Conservation (phyloP, 2,797 vertebrate species). For the Muscicapa comitata region DNA sequence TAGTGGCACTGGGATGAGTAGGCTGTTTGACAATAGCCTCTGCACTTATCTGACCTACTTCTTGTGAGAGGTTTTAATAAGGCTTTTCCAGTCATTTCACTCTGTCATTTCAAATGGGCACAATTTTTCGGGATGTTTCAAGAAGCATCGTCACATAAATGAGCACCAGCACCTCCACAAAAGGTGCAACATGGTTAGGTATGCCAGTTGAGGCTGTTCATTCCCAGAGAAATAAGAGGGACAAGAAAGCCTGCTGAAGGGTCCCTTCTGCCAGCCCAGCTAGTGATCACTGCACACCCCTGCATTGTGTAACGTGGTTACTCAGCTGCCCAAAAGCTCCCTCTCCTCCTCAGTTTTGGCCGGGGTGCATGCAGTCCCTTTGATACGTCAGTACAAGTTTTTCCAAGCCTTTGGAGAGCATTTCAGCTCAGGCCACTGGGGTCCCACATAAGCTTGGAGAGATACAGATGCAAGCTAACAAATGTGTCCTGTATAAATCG, state of each 20-base stretch:
- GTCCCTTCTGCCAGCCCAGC: background rate
- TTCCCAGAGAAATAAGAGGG: background rate
- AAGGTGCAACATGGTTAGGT: background rate
- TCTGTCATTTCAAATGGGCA: background rate
- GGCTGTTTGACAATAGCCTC: slow-evolving; percentile 55
- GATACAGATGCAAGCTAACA: rapidly evolving
- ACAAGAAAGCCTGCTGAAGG: background rate
- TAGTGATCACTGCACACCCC: background rate
- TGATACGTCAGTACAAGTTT: background rate
- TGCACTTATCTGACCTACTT: slow-evolving; percentile 48
- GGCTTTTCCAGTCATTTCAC: slow-evolving; percentile 14
- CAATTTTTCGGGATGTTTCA: background rate
- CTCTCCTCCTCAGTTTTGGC: background rate
- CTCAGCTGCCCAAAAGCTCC: background rate
- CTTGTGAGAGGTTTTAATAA: slow-evolving; percentile 24
- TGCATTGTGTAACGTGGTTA: background rate
- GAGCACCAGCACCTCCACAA: background rate
- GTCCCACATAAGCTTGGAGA: background rate
- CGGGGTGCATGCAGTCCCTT: background rate
- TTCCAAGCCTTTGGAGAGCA: background rate
- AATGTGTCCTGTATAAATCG: background rate
- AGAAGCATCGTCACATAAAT: background rate
- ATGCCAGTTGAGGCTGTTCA: background rate
- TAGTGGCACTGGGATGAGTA: slow-evolving; percentile 11
- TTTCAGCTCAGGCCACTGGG: background rate